These are phyloP conservation scores for Rhagophthalmus giganteus DNA, from an alignment of 2,888 invertebrate genomes.

Conservation along the genomic window DNA sequence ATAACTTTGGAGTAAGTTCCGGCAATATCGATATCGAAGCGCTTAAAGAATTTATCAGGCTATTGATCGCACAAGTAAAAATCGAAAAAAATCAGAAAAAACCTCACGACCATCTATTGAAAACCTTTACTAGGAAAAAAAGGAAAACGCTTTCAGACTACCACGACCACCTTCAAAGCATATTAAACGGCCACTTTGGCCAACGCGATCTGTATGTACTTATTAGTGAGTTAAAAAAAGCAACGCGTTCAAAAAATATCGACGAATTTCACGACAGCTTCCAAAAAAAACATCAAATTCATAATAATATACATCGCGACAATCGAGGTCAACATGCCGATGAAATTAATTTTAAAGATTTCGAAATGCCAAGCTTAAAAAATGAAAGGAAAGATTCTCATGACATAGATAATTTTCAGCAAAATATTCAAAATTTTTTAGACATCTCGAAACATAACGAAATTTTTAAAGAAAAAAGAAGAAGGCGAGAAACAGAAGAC, in stretches of 20 bases:
- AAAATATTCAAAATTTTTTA: no score
- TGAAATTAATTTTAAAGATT: no score
- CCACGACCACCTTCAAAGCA: no score
- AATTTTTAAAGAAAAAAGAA: neutral
- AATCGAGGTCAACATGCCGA: no score
- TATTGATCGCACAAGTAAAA: neutral
- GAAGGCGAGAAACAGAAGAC: neutral
- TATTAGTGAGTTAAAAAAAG: no score
- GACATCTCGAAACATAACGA: neutral
- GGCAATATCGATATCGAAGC: neutral
- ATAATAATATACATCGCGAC: no score
- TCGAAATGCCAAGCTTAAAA: no score
- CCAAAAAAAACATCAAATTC: no score
- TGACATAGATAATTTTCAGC: no score
- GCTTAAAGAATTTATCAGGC: neutral
- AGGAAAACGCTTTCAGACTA: neutral
- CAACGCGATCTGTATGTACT: neutral
- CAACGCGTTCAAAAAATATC: no score
- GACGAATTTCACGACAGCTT: no score
- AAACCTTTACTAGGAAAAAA: neutral
- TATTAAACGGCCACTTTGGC: neutral
- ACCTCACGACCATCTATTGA: neutral
- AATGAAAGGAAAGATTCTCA: no score
- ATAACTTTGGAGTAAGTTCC: neutral
- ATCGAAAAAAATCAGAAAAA: neutral